phyloP scores from a whole-genome alignment of 2,113 vertebrate species.

The Suncus etruscus region DNA sequence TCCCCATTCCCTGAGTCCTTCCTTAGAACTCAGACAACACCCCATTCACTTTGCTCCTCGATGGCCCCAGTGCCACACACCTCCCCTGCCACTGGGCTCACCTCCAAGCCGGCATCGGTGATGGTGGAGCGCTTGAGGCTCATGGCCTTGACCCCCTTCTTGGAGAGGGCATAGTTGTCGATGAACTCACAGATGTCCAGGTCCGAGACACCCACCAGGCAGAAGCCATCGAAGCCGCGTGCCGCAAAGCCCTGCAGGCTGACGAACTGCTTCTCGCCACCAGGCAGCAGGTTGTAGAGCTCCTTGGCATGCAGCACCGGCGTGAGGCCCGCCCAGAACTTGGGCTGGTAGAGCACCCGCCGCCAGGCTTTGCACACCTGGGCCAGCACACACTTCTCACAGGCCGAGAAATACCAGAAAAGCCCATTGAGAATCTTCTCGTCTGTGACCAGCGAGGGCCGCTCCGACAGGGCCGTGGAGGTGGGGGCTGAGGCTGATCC shows the following conservation, averaged over 20 bases:
- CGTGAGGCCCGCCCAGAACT: slow-evolving; percentile 97
- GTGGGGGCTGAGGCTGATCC: slow-evolving; percentile 87
- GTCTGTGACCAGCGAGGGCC: slow-evolving; percentile 94
- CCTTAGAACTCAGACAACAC: neutral
- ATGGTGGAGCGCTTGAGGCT: slow-evolving; percentile 99
- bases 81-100: slow-evolving; percentile 79
- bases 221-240: slow-evolving; percentile 97
- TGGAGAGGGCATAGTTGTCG: slow-evolving; percentile 98
- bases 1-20: neutral
- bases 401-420: slow-evolving; percentile 98
- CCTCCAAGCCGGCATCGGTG: slow-evolving; percentile 97
- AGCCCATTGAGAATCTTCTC: slow-evolving; percentile 98
- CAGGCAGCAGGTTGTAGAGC: slow-evolving; percentile 94
- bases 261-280: slow-evolving; percentile 97
- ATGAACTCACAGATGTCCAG: slow-evolving; percentile 99
- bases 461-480: slow-evolving; percentile 88
- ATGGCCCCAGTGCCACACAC: neutral
- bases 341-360: slow-evolving; percentile 98
- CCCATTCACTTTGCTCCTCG: neutral
- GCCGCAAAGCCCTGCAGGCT: slow-evolving; percentile 97
- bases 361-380: slow-evolving; percentile 99
- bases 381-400: slow-evolving; percentile 96
- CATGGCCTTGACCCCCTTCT: slow-evolving; percentile 98
- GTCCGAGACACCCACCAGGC: slow-evolving; percentile 98
- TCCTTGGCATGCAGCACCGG: slow-evolving; percentile 98